Percentiles rank a stretch among this genome's conserved stretches.
Evolutionary conservation across 1,140 invertebrate genomes (phyloP).

Genomic region (honey bee (Apis mellifera)): DNA sequence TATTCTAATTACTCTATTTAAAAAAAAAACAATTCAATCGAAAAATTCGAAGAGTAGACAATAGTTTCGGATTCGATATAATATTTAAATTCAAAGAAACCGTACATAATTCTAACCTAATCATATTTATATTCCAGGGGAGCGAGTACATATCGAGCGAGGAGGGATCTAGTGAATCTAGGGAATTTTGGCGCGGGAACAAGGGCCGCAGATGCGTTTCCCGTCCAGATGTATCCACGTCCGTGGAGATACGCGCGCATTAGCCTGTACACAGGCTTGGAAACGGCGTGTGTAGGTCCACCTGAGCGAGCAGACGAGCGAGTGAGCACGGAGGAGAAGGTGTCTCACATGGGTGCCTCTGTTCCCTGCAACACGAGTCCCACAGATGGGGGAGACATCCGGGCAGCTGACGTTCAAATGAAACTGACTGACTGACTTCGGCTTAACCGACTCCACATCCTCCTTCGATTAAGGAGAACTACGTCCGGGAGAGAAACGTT

Average conservation of each 20-base stretch:
- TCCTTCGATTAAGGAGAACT: slow-evolving; percentile 81
- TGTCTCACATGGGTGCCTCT: slow-evolving; percentile 81
- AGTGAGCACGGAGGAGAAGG: slow-evolving; percentile 77
- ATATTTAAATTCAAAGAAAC: too few relatives aligned
- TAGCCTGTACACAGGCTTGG: slow-evolving; percentile 59
- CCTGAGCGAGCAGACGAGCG: slow-evolving; percentile 76
- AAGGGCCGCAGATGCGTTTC: slow-evolving; percentile 55
- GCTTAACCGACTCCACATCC: slow-evolving; percentile 82
- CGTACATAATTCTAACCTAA: too few relatives aligned
- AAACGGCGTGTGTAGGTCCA: slow-evolving; percentile 74
- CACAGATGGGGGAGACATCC: slow-evolving; percentile 81
- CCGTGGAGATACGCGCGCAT: slow-evolving; percentile 63
- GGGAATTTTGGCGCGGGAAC: slow-evolving; percentile 11
- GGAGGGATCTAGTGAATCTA: background rate
- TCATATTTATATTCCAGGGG: too few relatives aligned
- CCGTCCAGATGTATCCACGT: slow-evolving; percentile 62
- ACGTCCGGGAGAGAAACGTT: slow-evolving; percentile 73
- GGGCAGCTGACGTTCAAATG: slow-evolving; percentile 81
- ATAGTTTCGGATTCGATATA: too few relatives aligned
- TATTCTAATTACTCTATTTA: too few relatives aligned
- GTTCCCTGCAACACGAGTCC: slow-evolving; percentile 78
- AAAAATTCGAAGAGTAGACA: too few relatives aligned
- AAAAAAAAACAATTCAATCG: too few relatives aligned
- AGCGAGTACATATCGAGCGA: too few relatives aligned
- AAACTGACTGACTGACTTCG: slow-evolving; percentile 81